Evolutionary conservation across 2,797 vertebrate species (phyloP).

Genomic region (Margarornis squamiger): DNA sequence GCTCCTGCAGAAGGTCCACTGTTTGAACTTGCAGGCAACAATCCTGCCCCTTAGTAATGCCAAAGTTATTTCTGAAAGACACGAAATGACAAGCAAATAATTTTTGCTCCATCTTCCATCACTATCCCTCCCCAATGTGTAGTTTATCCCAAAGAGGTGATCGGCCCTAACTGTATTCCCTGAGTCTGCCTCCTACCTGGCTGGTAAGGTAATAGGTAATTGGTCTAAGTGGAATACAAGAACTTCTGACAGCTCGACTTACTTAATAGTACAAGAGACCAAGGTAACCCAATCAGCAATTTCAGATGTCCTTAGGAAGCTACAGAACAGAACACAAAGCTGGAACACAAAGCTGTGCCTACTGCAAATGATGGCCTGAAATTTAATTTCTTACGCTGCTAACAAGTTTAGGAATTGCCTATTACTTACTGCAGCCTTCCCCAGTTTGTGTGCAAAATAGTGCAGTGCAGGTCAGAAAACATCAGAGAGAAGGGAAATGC

Average conservation of each 20-base stretch:
- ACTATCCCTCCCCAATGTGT: background rate
- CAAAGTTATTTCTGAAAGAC: background rate
- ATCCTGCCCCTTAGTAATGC: background rate
- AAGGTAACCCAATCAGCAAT: background rate
- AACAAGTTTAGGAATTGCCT: conserved; percentile 9
- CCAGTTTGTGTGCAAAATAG: background rate
- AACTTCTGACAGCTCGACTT: background rate
- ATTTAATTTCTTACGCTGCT: background rate
- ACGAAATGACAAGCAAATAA: background rate
- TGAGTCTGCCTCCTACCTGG: background rate
- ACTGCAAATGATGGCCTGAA: background rate
- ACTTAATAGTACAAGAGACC: background rate
- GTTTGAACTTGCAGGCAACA: background rate
- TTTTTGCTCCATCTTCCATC: background rate
- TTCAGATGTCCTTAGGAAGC: background rate
- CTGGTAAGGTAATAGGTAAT: background rate
- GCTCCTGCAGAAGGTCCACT: background rate
- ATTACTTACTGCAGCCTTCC: conserved; percentile 13
- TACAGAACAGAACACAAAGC: background rate
- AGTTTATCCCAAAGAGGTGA: background rate
- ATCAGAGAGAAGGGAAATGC: background rate
- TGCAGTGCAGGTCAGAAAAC: background rate
- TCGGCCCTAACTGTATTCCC: background rate
- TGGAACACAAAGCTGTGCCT: background rate
- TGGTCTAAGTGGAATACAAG: background rate